phyloP scores from a whole-genome alignment of 2,113 vertebrate species.

The Ammodytes dubius region DNA sequence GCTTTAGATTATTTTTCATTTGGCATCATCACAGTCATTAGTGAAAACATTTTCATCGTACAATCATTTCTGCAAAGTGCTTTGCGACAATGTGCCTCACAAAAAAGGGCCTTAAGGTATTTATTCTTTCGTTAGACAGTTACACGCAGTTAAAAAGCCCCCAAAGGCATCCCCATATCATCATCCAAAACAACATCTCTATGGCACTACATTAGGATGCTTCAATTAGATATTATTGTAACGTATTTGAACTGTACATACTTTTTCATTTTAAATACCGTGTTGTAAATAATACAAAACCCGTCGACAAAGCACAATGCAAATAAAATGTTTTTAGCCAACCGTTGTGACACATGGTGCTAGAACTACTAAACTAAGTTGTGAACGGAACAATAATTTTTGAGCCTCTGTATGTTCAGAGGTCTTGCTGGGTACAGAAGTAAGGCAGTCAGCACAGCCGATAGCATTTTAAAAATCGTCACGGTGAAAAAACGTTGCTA shows the following conservation, averaged over 20 bases:
- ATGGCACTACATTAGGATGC: conserved; percentile 75
- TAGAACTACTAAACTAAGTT: conserved; percentile 45
- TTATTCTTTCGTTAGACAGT: conserved; percentile 11
- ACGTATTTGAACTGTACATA: conserved; percentile 58
- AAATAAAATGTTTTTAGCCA: conserved; percentile 55
- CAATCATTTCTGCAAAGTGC: conserved; percentile 84
- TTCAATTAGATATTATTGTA: conserved; percentile 25
- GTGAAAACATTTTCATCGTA: conserved; percentile 72
- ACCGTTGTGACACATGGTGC: conserved; percentile 27
- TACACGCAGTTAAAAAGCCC: conserved; percentile 29
- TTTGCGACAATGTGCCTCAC: conserved; percentile 66
- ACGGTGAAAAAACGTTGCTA: conserved; percentile 76
- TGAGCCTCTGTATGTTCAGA: conserved; percentile 47
- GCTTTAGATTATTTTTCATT: conserved; percentile 70
- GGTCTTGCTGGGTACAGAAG: conserved; percentile 74
- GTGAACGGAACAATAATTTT: conserved; percentile 36
- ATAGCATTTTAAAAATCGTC: conserved; percentile 64
- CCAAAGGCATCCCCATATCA: conserved; percentile 50
- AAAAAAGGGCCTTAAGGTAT: conserved; percentile 38
- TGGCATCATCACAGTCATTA: conserved; percentile 79
- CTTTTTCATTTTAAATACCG: conserved; percentile 53
- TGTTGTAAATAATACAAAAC: conserved; percentile 64
- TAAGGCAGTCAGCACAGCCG: conserved; percentile 78
- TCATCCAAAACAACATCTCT: conserved; percentile 62
- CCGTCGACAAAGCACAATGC: conserved; percentile 62